phyloP scores from a whole-genome alignment of 2,113 vertebrate species.

The Ptychochromis oligacanthus region DNA sequence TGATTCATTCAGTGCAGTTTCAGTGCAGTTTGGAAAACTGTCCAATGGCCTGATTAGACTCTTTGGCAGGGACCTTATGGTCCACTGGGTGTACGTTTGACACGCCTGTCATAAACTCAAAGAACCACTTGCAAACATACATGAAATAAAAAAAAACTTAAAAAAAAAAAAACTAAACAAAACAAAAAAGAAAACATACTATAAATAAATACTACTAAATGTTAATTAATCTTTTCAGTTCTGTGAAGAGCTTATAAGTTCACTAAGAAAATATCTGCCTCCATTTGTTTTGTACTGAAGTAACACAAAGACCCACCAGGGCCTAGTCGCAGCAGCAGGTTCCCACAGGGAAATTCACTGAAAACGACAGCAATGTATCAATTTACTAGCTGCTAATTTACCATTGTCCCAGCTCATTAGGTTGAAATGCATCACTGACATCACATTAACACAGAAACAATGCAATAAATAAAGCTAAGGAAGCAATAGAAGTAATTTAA shows the following conservation, averaged over 20 bases:
- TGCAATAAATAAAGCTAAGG: conserved; percentile 62
- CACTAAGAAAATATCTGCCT: background rate
- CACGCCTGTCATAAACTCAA: background rate
- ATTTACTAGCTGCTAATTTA: conserved; percentile 64
- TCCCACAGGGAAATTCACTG: conserved; percentile 48
- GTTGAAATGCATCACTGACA: conserved; percentile 54
- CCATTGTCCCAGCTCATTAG: conserved; percentile 64
- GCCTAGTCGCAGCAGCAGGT: conserved; percentile 11
- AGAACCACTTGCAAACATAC: background rate
- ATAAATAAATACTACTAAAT: background rate
- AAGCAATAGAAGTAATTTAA: conserved; percentile 50
- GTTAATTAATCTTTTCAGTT: background rate
- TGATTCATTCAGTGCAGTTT: too few species aligned
- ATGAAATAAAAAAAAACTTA: background rate
- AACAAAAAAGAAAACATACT: too few species aligned
- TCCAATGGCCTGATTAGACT: background rate
- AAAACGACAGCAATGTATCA: conserved; percentile 64
- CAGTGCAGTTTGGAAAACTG: background rate
- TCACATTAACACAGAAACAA: conserved; percentile 59
- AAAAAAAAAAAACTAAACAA: too few species aligned
- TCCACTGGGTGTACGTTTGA: background rate
- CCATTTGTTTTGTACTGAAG: conserved; percentile 4
- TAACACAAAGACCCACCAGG: conserved; percentile 1
- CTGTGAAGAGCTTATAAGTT: background rate
- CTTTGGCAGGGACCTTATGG: background rate